Conservation (phyloP, 2,797 vertebrate genomes). For the Sardinella longiceps region DNA sequence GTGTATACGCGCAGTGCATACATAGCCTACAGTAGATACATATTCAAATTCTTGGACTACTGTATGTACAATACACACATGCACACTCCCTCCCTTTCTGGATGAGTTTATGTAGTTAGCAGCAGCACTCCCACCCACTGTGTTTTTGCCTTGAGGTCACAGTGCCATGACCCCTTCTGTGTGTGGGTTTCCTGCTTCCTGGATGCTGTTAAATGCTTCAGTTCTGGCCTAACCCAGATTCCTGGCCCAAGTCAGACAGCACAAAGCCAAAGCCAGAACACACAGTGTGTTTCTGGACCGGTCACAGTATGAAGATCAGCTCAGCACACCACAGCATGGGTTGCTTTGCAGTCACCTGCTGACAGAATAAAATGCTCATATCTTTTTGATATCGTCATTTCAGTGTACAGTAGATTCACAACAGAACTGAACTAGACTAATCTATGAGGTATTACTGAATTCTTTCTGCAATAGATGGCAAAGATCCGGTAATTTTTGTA, state of each 20-base stretch:
- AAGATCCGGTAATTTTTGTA: not conserved
- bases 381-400: no score
- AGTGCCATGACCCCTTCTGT: slow-evolving; percentile 51
- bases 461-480: no score
- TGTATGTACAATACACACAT: not conserved
- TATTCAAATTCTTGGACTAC: no score
- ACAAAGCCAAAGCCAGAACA: not conserved
- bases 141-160: slow-evolving; percentile 11
- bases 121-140: not conserved
- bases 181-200: slow-evolving; percentile 62
- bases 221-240: slow-evolving; percentile 53
- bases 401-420: no score
- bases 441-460: no score
- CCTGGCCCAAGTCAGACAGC: slow-evolving; percentile 22
- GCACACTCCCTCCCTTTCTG: not conserved
- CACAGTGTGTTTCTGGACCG: not conserved
- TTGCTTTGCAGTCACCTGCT: no score
- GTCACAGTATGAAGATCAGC: no score
- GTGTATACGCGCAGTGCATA: slow-evolving; percentile 46
- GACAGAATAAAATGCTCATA: not conserved
- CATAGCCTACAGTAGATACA: no score
- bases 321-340: not conserved
- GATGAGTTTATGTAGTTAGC: not conserved
- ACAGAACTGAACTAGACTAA: no score
- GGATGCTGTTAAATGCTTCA: slow-evolving; percentile 58